A percentile compares a stretch with the other conserved stretches of the same genome.
phyloP scores from a whole-genome alignment of 2,797 vertebrate species.

The Labroides dimidiatus region DNA sequence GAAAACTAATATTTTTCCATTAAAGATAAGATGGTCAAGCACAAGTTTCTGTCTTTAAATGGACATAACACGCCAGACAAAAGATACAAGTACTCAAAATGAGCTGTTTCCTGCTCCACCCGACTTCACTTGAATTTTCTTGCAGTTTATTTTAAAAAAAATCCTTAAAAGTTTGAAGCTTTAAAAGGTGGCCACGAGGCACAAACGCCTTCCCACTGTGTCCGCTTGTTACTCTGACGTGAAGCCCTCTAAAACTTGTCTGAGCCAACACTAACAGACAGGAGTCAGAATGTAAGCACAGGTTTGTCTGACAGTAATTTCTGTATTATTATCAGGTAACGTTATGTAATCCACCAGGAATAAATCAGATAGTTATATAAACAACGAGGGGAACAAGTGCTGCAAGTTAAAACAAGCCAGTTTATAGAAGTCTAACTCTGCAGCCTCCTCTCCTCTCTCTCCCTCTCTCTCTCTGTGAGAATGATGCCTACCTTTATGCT shows the following conservation, averaged over 20 bases:
- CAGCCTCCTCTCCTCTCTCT: not conserved
- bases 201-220: not conserved
- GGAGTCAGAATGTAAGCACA: not conserved
- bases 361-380: not conserved
- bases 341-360: conserved; percentile 5
- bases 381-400: not conserved
- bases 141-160: not conserved
- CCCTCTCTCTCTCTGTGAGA: not conserved
- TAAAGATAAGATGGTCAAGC: too few relatives aligned
- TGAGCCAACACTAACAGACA: not conserved
- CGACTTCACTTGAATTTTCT: too few relatives aligned
- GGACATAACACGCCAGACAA: too few relatives aligned
- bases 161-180: not conserved
- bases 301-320: not conserved
- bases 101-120: too few relatives aligned
- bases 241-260: too few relatives aligned
- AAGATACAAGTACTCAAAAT: too few relatives aligned
- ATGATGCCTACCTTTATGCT: conserved; percentile 81
- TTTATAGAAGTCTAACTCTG: not conserved
- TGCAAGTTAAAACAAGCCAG: conserved; percentile 14
- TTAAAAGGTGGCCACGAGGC: not conserved
- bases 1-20: too few relatives aligned
- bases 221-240: conserved; percentile 5
- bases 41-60: too few relatives aligned
- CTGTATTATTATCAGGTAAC: not conserved